phyloP scores from a whole-genome alignment of 2,113 vertebrate species.

The Mugil cephalus region DNA sequence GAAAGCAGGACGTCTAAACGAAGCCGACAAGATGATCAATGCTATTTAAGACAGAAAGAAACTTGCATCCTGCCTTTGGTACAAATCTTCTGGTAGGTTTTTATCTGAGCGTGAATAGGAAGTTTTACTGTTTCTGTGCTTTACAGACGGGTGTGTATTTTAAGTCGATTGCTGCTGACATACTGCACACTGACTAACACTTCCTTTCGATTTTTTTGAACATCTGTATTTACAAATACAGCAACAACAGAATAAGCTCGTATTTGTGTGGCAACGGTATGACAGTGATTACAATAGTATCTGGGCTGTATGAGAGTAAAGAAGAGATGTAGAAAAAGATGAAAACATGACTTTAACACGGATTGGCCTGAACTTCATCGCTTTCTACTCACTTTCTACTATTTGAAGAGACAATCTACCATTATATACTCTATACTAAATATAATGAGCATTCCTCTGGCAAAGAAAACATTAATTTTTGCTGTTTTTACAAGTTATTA shows the following conservation, averaged over 20 bases:
- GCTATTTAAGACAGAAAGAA: conserved; percentile 62
- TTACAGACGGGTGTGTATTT: conserved; percentile 9
- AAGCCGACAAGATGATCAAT: conserved; percentile 77
- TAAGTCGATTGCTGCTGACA: conserved; percentile 3
- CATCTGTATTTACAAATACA: conserved; percentile 9
- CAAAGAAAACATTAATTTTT: too few relatives aligned
- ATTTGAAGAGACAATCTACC: conserved; percentile 8
- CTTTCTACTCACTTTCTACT: background rate
- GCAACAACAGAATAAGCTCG: background rate
- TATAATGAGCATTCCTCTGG: too few relatives aligned
- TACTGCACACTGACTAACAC: conserved; percentile 3
- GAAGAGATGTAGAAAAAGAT: background rate
- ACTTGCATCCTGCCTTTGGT: conserved; percentile 55
- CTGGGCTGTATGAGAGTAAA: background rate
- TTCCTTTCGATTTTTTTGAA: conserved; percentile 4
- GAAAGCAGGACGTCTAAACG: conserved; percentile 78
- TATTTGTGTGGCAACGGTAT: background rate
- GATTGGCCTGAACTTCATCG: too few relatives aligned
- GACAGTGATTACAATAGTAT: background rate
- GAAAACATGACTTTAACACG: background rate
- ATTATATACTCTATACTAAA: background rate
- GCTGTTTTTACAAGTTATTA: background rate
- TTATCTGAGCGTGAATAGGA: conserved; percentile 19
- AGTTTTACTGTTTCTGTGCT: conserved; percentile 24
- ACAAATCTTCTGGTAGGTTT: conserved; percentile 32